Evolutionary conservation across 2,797 vertebrate genomes (phyloP).

Genomic region (Tapirus indicus): DNA sequence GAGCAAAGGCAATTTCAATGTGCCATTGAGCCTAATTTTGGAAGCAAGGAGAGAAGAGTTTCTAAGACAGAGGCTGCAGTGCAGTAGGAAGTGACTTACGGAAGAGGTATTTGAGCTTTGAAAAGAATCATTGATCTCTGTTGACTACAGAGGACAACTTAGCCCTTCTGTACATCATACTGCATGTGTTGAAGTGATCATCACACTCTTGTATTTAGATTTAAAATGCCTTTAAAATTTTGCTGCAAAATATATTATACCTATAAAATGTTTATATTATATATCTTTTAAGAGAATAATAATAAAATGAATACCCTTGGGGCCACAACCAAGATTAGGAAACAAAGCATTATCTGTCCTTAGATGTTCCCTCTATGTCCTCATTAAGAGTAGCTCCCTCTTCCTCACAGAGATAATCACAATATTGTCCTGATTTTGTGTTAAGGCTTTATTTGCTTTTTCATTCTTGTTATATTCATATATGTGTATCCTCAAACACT

Average conservation of each 20-base stretch:
- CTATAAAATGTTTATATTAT: neutral
- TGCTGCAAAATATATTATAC: neutral
- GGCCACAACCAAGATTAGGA: neutral
- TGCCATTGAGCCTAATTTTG: neutral
- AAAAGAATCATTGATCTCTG: neutral
- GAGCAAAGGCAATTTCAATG: neutral
- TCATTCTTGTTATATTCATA: neutral
- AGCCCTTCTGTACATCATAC: neutral
- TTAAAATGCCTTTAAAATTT: neutral
- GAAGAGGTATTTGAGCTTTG: neutral
- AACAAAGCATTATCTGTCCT: neutral
- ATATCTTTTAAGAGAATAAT: neutral
- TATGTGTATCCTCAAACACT: neutral
- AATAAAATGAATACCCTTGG: neutral
- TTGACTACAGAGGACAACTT: neutral
- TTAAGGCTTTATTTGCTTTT: neutral
- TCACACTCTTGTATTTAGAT: neutral
- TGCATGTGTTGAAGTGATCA: neutral
- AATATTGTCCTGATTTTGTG: neutral
- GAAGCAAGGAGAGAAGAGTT: neutral
- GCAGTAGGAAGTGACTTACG: neutral
- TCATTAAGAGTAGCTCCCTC: neutral
- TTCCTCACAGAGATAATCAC: neutral
- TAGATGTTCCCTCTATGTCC: neutral
- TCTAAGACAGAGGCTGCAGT: neutral